phyloP scores from a whole-genome alignment of 2,888 invertebrate species.

The Globia sparganii region DNA sequence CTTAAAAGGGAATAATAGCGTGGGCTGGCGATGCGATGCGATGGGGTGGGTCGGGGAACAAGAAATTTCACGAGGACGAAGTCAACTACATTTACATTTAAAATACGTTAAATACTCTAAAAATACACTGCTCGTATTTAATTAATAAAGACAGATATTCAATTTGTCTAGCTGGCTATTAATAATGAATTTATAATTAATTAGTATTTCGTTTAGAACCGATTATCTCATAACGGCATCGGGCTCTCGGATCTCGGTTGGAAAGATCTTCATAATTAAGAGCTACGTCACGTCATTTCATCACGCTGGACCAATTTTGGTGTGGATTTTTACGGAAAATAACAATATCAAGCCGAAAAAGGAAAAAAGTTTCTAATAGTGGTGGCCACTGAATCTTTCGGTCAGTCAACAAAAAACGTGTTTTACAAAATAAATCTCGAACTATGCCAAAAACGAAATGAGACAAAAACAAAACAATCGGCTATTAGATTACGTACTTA shows the following conservation, averaged over 20 bases:
- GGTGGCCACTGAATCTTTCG: constrained; percentile 26
- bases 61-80: not conserved
- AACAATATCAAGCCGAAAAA: constrained; percentile 9
- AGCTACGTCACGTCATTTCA: constrained; percentile 19
- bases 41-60: not conserved
- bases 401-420: constrained; percentile 15
- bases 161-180: constrained; percentile 42
- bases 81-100: constrained; percentile 15
- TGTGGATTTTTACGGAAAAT: constrained; percentile 13
- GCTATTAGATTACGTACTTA: constrained; percentile 39
- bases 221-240: constrained; percentile 42
- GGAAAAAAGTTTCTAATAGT: constrained; percentile 11
- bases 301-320: not conserved
- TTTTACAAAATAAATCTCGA: constrained; percentile 35
- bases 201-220: constrained; percentile 48
- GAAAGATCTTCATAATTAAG: constrained; percentile 37
- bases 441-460: constrained; percentile 32
- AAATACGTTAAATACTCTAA: constrained; percentile 9
- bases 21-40: not conserved
- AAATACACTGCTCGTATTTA: constrained; percentile 26
- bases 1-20: no score
- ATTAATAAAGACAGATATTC: constrained; percentile 39
- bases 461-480: constrained; percentile 39
- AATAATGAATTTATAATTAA: constrained; percentile 54
- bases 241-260: constrained; percentile 20